Percentiles rank a stretch among this genome's conserved stretches.
Evolutionary conservation across 2,888 invertebrate genomes (phyloP).

Genomic region (Acanthosepion lycidas): DNA sequence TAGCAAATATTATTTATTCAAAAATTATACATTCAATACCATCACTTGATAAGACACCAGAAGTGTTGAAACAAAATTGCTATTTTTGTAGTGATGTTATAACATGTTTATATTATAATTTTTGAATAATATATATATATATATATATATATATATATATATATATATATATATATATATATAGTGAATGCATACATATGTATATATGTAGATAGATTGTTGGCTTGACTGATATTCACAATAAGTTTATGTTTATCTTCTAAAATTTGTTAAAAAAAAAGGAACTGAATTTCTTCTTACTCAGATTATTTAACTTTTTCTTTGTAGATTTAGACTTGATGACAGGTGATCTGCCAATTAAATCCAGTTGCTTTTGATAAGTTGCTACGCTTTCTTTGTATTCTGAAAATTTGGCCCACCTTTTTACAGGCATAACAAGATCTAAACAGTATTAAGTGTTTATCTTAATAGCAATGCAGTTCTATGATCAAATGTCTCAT

Average conservation of each 20-base stretch:
- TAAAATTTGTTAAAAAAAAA: no score
- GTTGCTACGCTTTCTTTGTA: no score
- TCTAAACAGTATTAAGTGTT: background rate
- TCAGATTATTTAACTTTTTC: no score
- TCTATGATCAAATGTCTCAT: background rate
- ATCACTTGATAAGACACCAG: no score
- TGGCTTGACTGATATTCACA: no score
- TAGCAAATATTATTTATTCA: no score
- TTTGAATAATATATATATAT: background rate
- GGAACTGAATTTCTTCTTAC: no score
- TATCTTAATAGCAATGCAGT: background rate
- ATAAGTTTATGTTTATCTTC: no score
- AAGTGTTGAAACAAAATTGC: no score
- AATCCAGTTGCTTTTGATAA: background rate
- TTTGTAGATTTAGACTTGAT: background rate
- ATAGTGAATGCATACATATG: background rate
- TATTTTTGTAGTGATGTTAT: no score
- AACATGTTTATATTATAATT: background rate
- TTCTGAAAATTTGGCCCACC: background rate
- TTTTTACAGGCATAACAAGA: background rate
- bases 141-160: conserved; percentile 36
- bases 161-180: background rate
- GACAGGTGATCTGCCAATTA: background rate
- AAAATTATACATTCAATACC: no score
- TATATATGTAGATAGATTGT: no score